These are phyloP conservation scores for Leptothorax acervorum DNA, from an alignment of 2,888 invertebrate genomes.

Conservation along the genomic window DNA sequence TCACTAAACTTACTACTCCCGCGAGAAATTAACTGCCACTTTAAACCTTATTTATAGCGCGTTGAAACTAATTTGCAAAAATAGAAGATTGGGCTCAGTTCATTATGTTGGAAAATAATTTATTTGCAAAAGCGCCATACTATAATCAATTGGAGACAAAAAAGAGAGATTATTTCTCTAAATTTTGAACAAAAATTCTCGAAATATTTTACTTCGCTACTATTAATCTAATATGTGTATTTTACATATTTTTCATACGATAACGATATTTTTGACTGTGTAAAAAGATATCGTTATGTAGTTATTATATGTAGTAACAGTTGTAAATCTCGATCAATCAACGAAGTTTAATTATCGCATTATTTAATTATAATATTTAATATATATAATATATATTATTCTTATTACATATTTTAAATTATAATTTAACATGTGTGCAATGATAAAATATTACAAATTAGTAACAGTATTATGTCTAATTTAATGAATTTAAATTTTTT, in stretches of 20 bases:
- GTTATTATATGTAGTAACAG: not conserved
- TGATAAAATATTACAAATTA: slow-evolving; percentile 4
- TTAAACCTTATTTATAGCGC: not conserved
- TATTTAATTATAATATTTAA: slow-evolving; percentile 4
- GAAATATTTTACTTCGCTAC: not conserved
- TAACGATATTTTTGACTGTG: not conserved
- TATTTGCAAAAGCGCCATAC: not conserved
- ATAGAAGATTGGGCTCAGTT: not conserved
- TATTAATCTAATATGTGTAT: not conserved
- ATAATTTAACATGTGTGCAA: not conserved
- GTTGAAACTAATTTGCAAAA: slow-evolving; percentile 18
- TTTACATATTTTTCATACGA: not conserved
- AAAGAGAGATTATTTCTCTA: not conserved
- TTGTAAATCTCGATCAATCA: not conserved
- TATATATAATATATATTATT: slow-evolving; percentile 3
- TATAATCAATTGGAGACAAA: not conserved
- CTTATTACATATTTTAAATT: not conserved
- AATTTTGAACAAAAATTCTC: slow-evolving; percentile 9
- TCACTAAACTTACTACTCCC: not conserved
- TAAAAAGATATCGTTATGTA: not conserved
- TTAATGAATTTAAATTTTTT: not conserved
- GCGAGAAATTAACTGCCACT: not conserved
- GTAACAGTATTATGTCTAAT: not conserved
- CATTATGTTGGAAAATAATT: not conserved
- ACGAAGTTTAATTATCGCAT: not conserved